Evolutionary conservation across 1,140 invertebrate species (phyloP).

Genomic region (Drosophila ficusphila): DNA sequence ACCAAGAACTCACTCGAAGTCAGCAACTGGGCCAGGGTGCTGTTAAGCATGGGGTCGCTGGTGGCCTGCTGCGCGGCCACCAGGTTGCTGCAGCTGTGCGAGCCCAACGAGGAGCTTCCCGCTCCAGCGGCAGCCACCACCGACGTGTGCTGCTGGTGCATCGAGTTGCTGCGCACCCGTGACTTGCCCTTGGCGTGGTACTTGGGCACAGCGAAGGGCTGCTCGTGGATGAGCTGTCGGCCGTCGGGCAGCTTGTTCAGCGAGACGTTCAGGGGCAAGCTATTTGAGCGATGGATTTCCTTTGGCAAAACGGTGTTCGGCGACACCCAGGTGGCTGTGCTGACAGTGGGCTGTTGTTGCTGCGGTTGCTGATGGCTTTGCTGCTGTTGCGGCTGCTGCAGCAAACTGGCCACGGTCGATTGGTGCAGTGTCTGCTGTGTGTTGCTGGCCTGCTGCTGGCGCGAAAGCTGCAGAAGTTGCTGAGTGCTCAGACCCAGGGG

Average conservation of each 20-base stretch:
- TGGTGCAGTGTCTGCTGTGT: constrained; percentile 55
- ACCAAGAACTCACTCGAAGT: constrained; percentile 56
- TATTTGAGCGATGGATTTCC: constrained; percentile 86
- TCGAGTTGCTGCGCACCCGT: constrained; percentile 80
- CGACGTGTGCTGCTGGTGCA: constrained; percentile 73
- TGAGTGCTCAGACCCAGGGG: constrained; percentile 64
- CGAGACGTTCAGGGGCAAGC: constrained; percentile 85
- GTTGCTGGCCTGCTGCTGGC: constrained; percentile 57
- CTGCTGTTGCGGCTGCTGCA: constrained; percentile 62
- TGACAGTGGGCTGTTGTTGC: constrained; percentile 54
- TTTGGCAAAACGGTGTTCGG: constrained; percentile 73
- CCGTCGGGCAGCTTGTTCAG: constrained; percentile 67
- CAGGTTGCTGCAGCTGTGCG: constrained; percentile 53
- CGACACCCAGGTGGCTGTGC: constrained; percentile 61
- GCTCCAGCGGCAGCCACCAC: constrained; percentile 47
- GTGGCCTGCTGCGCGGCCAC: constrained; percentile 60
- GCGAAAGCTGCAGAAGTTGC: constrained; percentile 61
- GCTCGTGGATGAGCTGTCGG: constrained; percentile 40
- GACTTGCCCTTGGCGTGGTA: constrained; percentile 72
- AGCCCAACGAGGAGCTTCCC: constrained; percentile 43
- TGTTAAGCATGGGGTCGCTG: constrained; percentile 84
- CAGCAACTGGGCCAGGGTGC: constrained; percentile 76
- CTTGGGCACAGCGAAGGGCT: constrained; percentile 76
- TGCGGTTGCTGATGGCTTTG: constrained; percentile 49
- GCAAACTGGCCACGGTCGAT: constrained; percentile 36